phyloP scores from a whole-genome alignment of 2,113 vertebrate species.

The Rynchops niger region DNA sequence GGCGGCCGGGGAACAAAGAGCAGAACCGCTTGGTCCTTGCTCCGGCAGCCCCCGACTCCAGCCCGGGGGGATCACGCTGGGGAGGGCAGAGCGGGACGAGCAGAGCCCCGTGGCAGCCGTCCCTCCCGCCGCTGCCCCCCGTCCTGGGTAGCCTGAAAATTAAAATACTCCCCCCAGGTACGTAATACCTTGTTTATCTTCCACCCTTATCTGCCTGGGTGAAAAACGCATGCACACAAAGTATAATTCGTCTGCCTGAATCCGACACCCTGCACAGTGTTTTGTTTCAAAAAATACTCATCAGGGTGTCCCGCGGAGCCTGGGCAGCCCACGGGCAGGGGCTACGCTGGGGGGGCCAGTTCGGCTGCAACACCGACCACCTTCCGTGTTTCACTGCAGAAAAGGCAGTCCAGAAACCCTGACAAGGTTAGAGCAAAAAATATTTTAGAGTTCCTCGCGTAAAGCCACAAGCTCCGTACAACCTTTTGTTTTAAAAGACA shows the following conservation, averaged over 20 bases:
- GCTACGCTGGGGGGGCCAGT: not conserved
- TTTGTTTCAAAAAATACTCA: not conserved
- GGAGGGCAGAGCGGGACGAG: not conserved
- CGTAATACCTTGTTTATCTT: not conserved
- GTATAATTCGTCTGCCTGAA: not conserved
- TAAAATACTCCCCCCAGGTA: not conserved
- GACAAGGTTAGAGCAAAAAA: not conserved
- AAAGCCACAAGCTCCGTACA: not conserved
- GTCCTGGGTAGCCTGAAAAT: not conserved
- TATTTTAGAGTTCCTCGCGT: not conserved
- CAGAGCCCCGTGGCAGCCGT: not conserved
- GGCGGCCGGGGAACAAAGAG: conserved; percentile 35
- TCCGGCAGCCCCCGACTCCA: not conserved
- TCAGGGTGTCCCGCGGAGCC: not conserved
- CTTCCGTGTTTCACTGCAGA: not conserved
- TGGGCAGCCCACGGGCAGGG: not conserved
- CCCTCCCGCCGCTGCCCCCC: fast-evolving
- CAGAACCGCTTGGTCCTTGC: not conserved
- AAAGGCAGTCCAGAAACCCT: not conserved
- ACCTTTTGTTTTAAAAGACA: conserved; percentile 11
- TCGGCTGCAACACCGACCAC: not conserved
- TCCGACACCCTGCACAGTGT: not conserved
- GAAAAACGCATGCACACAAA: not conserved
- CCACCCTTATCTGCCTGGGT: not conserved
- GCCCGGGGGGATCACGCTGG: not conserved